Percentiles rank a stretch among this genome's conserved stretches.
These are phyloP conservation scores for Alethe diademata DNA, from an alignment of 2,113 vertebrate species.

Conservation along the genomic window DNA sequence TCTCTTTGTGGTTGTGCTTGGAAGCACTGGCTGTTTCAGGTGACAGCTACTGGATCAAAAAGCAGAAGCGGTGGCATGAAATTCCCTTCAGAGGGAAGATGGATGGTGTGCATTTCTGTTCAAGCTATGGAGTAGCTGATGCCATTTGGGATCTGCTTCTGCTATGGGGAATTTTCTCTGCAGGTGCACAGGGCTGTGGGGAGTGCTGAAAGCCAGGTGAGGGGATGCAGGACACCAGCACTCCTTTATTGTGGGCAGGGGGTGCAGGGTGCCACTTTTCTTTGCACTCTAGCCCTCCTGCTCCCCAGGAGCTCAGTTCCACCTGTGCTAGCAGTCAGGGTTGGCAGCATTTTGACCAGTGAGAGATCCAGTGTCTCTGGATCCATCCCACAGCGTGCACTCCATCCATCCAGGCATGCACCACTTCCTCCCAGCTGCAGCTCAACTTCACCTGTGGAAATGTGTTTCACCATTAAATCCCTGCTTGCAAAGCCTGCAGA, in stretches of 20 bases:
- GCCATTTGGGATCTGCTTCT: background rate
- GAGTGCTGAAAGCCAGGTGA: background rate
- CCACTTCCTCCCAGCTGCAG: background rate
- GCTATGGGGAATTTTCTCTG: background rate
- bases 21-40: background rate
- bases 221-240: background rate
- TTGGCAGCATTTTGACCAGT: background rate
- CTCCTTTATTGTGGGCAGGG: background rate
- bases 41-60: conserved; percentile 33
- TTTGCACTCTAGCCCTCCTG: background rate
- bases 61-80: background rate
- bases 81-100: background rate
- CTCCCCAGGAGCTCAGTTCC: background rate
- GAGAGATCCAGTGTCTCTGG: background rate
- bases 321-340: background rate
- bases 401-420: background rate
- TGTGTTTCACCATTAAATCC: background rate
- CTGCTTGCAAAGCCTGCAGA: background rate
- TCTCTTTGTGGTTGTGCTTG: background rate
- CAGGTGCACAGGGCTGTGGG: background rate
- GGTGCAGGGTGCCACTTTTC: background rate
- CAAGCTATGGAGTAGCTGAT: background rate
- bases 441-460: background rate
- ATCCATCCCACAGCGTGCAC: accelerated
- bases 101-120: background rate